A percentile compares a stretch with the other conserved stretches of the same genome.
Conservation (phyloP, 2,888 invertebrate genomes). For the Megamerina dolium region DNA sequence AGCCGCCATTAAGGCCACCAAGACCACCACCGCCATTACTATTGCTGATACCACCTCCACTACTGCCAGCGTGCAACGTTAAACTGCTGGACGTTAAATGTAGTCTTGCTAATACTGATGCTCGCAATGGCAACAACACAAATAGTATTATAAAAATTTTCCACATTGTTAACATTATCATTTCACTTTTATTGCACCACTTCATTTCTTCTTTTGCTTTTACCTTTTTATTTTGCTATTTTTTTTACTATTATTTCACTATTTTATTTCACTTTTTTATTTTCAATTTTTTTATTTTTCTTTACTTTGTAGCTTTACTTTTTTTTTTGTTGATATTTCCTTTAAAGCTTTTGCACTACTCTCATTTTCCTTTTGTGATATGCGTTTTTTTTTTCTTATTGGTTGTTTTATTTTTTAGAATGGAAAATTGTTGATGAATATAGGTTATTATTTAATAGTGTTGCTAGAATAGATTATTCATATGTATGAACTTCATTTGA, state of each 20-base stretch:
- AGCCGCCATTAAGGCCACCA: slow-evolving; percentile 24
- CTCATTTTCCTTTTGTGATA: not conserved
- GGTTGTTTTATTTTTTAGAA: too few species aligned
- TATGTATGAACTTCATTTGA: too few species aligned
- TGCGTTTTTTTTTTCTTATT: slow-evolving; percentile 6
- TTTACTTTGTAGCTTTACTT: too few species aligned
- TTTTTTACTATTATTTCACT: slow-evolving; percentile 11
- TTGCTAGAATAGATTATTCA: too few species aligned
- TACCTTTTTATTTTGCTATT: slow-evolving; percentile 15
- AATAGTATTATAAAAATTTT: slow-evolving; percentile 42
- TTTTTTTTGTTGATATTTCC: slow-evolving; percentile 1
- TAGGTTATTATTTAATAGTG: too few species aligned
- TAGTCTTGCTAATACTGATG: slow-evolving; percentile 36
- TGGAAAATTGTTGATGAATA: too few species aligned
- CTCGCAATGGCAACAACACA: slow-evolving; percentile 25
- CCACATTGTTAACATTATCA: slow-evolving; percentile 46
- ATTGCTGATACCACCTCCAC: slow-evolving; percentile 15
- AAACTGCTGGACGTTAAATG: slow-evolving; percentile 32
- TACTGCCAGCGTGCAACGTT: slow-evolving; percentile 20
- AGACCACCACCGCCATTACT: slow-evolving; percentile 15
- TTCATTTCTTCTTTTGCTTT: slow-evolving; percentile 20
- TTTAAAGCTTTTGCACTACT: not conserved
- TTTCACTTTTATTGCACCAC: slow-evolving; percentile 48
- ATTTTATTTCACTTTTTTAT: slow-evolving; percentile 7
- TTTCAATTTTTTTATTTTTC: slow-evolving; percentile 1